Evolutionary conservation across 2,888 invertebrate genomes (phyloP).

Genomic region (Axea sp.): DNA sequence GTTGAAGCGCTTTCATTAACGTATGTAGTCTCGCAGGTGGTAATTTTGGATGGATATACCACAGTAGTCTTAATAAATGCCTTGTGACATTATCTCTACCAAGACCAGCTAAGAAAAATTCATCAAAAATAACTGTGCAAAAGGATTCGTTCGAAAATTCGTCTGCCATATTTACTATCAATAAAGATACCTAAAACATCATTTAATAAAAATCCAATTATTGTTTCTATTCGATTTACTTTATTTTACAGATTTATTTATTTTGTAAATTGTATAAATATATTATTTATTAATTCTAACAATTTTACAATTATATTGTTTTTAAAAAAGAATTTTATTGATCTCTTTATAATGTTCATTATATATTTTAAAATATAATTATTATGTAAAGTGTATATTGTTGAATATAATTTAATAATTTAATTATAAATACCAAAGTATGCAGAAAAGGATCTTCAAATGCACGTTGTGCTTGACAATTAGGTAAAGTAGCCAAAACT

Average conservation of each 20-base stretch:
- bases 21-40: slow-evolving; percentile 89
- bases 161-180: slow-evolving; percentile 91
- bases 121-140: slow-evolving; percentile 96
- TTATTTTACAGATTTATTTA: no score
- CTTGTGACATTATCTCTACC: slow-evolving; percentile 94
- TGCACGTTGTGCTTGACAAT: slow-evolving; percentile 94
- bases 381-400: no score
- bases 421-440: slow-evolving; percentile 90
- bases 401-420: no score
- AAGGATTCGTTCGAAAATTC: slow-evolving; percentile 97
- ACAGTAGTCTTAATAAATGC: slow-evolving; percentile 93
- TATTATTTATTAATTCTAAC: no score
- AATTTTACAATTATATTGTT: no score
- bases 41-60: slow-evolving; percentile 93
- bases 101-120: slow-evolving; percentile 95
- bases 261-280: no score
- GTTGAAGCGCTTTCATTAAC: slow-evolving; percentile 89
- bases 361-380: no score
- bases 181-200: slow-evolving; percentile 84
- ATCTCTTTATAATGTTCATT: no score
- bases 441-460: slow-evolving; percentile 98
- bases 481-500: slow-evolving; percentile 93
- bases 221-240: no score
- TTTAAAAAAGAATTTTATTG: no score
- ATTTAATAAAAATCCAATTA: no score